A percentile compares a stretch with the other conserved stretches of the same genome.
These are phyloP conservation scores for Martes martes DNA, from an alignment of 2,113 vertebrate species.

Conservation along the genomic window DNA sequence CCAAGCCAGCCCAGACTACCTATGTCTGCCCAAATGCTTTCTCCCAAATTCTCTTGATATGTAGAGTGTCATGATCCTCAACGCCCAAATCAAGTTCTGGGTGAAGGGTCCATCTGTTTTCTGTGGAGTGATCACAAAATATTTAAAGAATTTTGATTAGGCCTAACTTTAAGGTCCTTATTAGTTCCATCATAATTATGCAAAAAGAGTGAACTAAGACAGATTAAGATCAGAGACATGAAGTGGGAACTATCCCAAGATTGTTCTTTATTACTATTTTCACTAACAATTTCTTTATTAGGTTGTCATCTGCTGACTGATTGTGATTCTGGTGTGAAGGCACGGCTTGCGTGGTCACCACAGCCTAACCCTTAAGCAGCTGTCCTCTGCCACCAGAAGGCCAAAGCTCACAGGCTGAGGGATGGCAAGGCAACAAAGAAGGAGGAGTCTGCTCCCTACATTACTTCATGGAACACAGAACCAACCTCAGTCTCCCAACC, in stretches of 20 bases:
- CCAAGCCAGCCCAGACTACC: neutral
- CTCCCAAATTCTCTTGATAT: neutral
- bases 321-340: too few relatives aligned
- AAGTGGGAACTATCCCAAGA: neutral
- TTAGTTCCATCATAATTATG: neutral
- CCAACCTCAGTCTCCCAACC: neutral
- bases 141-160: neutral
- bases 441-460: neutral
- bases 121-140: neutral
- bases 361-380: accelerated
- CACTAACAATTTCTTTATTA: neutral
- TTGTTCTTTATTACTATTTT: neutral
- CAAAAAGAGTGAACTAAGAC: neutral
- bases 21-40: neutral
- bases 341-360: too few relatives aligned
- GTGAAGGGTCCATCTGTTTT: neutral
- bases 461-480: neutral
- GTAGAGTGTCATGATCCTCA: neutral
- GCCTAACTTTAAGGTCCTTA: neutral
- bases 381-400: neutral
- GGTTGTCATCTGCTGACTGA: neutral
- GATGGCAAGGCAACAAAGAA: neutral
- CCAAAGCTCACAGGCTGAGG: neutral
- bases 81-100: too few relatives aligned
- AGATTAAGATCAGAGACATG: neutral